A percentile compares a stretch with the other conserved stretches of the same genome.
Evolutionary conservation across 2,797 vertebrate genomes (phyloP).

Genomic region (Rhinophrynus dorsalis): DNA sequence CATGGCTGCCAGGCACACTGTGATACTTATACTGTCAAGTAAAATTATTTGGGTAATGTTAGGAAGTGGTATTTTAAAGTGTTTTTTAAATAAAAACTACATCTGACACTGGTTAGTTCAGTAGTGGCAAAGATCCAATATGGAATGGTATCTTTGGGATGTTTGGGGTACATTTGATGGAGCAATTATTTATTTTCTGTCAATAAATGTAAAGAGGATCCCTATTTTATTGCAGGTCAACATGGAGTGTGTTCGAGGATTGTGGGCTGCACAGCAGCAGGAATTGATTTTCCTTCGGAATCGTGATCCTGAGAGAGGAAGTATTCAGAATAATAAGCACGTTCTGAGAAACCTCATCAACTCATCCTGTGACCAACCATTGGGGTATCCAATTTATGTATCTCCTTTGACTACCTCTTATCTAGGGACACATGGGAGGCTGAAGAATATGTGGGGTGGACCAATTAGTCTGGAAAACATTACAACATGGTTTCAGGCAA

Average conservation of each 20-base stretch:
- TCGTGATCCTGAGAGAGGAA: constrained; percentile 92
- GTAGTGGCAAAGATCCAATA: too few species aligned
- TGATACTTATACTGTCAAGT: too few species aligned
- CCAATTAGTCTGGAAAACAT: constrained; percentile 83
- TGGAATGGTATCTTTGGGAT: too few species aligned
- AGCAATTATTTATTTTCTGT: too few species aligned
- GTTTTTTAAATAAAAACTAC: too few species aligned
- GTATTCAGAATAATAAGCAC: constrained; percentile 98
- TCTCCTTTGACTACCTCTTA: constrained; percentile 95
- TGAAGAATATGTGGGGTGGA: constrained; percentile 85
- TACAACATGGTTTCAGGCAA: constrained; percentile 85
- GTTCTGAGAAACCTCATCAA: constrained; percentile 95
- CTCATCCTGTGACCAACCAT: constrained; percentile 95
- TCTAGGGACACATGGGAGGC: constrained; percentile 85
- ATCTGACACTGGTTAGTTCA: too few species aligned
- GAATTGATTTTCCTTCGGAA: constrained; percentile 95
- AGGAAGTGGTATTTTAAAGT: too few species aligned
- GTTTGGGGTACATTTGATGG: too few species aligned
- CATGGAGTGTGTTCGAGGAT: constrained; percentile 92
- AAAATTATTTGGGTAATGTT: too few species aligned
- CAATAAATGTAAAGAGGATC: not conserved
- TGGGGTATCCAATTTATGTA: constrained; percentile 97
- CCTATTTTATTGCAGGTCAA: constrained; percentile 77
- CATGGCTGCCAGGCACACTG: too few species aligned
- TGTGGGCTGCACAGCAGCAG: constrained; percentile 97